Evolutionary conservation across 2,113 vertebrate species (phyloP).

Genomic region (Alethe diademata): DNA sequence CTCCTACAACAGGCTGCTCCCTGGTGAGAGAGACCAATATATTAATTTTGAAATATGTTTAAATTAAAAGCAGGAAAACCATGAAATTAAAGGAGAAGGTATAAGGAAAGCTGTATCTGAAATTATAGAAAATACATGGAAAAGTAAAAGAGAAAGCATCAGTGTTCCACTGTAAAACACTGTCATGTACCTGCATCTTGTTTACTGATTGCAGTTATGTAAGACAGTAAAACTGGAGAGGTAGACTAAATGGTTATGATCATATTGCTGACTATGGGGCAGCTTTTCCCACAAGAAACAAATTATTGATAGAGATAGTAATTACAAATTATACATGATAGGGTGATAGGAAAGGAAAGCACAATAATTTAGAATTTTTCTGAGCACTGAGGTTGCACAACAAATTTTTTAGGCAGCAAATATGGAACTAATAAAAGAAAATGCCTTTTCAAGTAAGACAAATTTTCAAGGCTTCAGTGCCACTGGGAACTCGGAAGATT

Average conservation of each 20-base stretch:
- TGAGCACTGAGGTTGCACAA: not conserved
- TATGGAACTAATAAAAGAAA: not conserved
- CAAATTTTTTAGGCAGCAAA: not conserved
- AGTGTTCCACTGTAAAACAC: not conserved
- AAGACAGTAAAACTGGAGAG: not conserved
- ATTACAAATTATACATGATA: not conserved
- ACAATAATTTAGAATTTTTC: not conserved
- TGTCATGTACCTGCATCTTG: rapidly evolving
- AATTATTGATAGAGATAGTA: not conserved
- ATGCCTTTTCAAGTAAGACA: not conserved
- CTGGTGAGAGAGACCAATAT: not conserved
- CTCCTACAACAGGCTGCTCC: not conserved
- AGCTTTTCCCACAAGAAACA: not conserved
- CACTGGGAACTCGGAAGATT: not conserved
- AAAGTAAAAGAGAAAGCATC: not conserved
- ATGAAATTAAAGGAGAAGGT: not conserved
- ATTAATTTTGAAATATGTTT: not conserved
- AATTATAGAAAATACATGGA: not conserved
- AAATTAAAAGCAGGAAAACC: not conserved
- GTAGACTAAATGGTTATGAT: not conserved
- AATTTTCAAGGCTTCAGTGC: not conserved
- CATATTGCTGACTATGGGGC: not conserved
- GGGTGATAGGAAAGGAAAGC: not conserved
- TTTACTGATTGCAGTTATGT: not conserved
- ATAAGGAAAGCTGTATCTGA: not conserved